Conservation (phyloP, 2,888 invertebrate species). For the Drosophila lacicola region DNA sequence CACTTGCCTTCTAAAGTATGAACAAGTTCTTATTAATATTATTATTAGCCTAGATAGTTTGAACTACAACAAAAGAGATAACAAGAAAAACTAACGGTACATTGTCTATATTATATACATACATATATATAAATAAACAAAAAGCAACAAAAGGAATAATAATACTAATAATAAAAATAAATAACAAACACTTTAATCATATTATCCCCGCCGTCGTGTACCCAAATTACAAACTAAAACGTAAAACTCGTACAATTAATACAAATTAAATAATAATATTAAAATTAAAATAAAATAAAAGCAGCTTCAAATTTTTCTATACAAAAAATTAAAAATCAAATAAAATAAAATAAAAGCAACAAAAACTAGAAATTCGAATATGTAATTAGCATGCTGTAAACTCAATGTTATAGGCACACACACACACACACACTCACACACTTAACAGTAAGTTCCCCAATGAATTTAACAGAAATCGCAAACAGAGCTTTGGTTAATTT, state of each 20-base stretch:
- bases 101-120: conserved; percentile 56
- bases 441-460: conserved; percentile 43
- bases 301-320: conserved; percentile 71
- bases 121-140: conserved; percentile 51
- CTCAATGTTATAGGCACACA: conserved; percentile 54
- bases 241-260: conserved; percentile 52
- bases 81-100: conserved; percentile 43
- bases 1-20: conserved; percentile 64
- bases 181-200: conserved; percentile 77
- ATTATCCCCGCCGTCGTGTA: conserved; percentile 83
- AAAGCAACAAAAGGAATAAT: conserved; percentile 9
- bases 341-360: conserved; percentile 16
- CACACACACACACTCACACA: conserved; percentile 4
- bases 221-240: conserved; percentile 68
- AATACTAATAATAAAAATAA: conserved; percentile 24
- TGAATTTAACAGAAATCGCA: conserved; percentile 41
- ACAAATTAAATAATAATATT: conserved; percentile 31
- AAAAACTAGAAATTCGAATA: conserved; percentile 55
- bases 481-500: conserved; percentile 8
- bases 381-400: conserved; percentile 75
- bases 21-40: conserved; percentile 54
- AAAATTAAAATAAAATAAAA: conserved; percentile 30
- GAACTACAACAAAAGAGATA: conserved; percentile 44
- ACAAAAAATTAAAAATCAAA: conserved; percentile 26
- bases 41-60: conserved; percentile 65